These are phyloP conservation scores for Crenuchus spilurus DNA, from an alignment of 2,797 vertebrate species.

Conservation along the genomic window DNA sequence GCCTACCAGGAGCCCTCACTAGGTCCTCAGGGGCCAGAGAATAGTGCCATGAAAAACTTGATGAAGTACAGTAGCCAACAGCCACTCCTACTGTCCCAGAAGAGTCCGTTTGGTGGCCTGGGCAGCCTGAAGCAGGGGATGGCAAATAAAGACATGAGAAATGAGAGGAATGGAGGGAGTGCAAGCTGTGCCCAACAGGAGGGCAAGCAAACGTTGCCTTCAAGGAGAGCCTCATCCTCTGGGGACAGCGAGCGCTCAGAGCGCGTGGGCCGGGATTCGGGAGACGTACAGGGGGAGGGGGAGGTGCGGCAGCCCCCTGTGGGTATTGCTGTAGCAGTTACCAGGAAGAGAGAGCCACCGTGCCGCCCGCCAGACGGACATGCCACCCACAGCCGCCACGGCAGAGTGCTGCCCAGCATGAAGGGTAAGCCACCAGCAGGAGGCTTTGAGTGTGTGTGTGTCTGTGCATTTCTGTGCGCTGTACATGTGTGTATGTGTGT, in stretches of 20 bases:
- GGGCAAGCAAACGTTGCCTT: slow-evolving; percentile 72
- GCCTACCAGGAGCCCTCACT: slow-evolving; percentile 48
- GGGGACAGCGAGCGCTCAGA: slow-evolving; percentile 83
- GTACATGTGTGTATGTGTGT: slow-evolving; percentile 26
- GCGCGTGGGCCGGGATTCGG: slow-evolving; percentile 70
- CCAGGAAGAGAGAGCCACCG: slow-evolving; percentile 85
- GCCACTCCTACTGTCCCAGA: slow-evolving; percentile 85
- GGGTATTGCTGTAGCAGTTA: slow-evolving; percentile 92
- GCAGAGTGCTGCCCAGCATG: slow-evolving; percentile 77
- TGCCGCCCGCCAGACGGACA: slow-evolving; percentile 81
- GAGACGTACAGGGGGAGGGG: slow-evolving; percentile 77
- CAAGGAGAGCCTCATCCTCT: slow-evolving; percentile 76
- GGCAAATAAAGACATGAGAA: slow-evolving; percentile 73
- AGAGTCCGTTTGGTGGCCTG: slow-evolving; percentile 88
- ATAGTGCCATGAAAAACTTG: slow-evolving; percentile 93
- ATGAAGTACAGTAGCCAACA: slow-evolving; percentile 95
- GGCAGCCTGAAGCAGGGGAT: slow-evolving; percentile 85
- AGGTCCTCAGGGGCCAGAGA: slow-evolving; percentile 73
- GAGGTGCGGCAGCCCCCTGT: slow-evolving; percentile 94
- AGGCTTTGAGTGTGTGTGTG: slow-evolving; percentile 53
- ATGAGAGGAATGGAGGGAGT: slow-evolving; percentile 71
- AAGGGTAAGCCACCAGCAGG: slow-evolving; percentile 76
- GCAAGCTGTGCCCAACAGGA: slow-evolving; percentile 83
- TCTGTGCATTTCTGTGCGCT: slow-evolving; percentile 33
- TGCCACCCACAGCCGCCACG: slow-evolving; percentile 79